Base-by-base conservation (phyloP, 1,140 invertebrate species). In the Lepidotrigona ventralis region DNA sequence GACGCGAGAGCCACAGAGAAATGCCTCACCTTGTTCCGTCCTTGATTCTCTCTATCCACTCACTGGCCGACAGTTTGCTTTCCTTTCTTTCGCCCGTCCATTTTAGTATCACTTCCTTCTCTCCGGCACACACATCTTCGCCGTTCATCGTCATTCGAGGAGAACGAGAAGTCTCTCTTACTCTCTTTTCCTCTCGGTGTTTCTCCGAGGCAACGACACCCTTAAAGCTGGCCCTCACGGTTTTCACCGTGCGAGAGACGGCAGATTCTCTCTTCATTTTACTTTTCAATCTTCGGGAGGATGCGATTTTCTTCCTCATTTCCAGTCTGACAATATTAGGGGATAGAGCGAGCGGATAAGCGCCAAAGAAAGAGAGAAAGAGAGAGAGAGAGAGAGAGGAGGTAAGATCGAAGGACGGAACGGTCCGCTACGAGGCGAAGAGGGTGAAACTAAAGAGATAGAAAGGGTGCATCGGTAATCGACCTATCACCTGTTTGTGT, bases 271-370 rank as follows among this genome's bases (percentile, higher is more conserved):
- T 81, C 74, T 85, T 90, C 90, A 91, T 91, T 91, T 91, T 89
- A 91, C 90, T 91, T 92, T 92, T 90, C 90, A 92, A 92, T 92
- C 89, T 91, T 83, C 72, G 70, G 69, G 78, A 84, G 85, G 88
- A 91, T 90, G 83, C 87, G 90, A 93, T 93, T 93, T 93, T 92
- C 91, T 88, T 90, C 90, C 90, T 91, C 91, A 90, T 91, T 93
- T 92, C 88, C 88, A 91, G 87, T 89, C 86, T 86, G 89, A 91
- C 89, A 90, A 91, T 92, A 91, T 92, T 86, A 89, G 80, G 73
- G 84, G 79, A 54, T 81, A 84, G 71, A 74, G 39, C 39, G 64
- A 56, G n/a, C 21, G 46, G 53, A 60, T 33, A 26, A 3, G 54
- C n/a, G 14, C 58, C 23, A 23, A 46, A 33, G 33, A 33, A 33